phyloP scores from a whole-genome alignment of 2,888 invertebrate genomes.

The Phyllotreta cruciferae region DNA sequence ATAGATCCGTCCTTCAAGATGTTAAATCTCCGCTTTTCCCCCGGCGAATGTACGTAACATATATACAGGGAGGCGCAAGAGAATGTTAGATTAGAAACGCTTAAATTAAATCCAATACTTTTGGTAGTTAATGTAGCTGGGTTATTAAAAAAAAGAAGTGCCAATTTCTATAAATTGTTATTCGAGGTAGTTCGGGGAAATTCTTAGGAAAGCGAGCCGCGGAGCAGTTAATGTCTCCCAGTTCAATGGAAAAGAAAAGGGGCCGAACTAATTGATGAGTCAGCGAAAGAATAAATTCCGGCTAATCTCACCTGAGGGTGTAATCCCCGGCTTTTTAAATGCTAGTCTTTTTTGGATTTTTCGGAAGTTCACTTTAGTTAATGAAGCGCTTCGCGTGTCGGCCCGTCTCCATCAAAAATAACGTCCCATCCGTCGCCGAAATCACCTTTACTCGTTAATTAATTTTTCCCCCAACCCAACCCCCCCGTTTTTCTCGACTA shows the following conservation, averaged over 20 bases:
- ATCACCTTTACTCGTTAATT: constrained; percentile 8
- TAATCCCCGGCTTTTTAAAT: constrained; percentile 45
- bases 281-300: constrained; percentile 46
- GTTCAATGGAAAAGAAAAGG: constrained; percentile 49
- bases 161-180: constrained; percentile 58
- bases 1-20: constrained; percentile 43
- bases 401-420: constrained; percentile 34
- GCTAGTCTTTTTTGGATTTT: constrained; percentile 38
- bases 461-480: too few species aligned
- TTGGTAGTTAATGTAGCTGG: too few species aligned
- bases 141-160: constrained; percentile 54
- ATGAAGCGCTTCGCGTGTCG: constrained; percentile 39
- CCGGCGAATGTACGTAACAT: constrained; percentile 15
- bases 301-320: constrained; percentile 48
- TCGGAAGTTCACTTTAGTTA: constrained; percentile 41
- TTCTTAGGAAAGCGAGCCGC: constrained; percentile 38
- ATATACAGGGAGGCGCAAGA: too few species aligned
- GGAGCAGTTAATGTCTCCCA: constrained; percentile 44
- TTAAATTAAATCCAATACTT: too few species aligned
- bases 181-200: constrained; percentile 40
- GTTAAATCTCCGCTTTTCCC: constrained; percentile 39
- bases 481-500: too few species aligned
- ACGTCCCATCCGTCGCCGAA: constrained; percentile 30
- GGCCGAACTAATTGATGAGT: constrained; percentile 44
- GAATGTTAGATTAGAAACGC: too few species aligned